Evolutionary conservation across 35 echinoderm and acorn worm species (phyloP).

Genomic region (Ptychodera flava): DNA sequence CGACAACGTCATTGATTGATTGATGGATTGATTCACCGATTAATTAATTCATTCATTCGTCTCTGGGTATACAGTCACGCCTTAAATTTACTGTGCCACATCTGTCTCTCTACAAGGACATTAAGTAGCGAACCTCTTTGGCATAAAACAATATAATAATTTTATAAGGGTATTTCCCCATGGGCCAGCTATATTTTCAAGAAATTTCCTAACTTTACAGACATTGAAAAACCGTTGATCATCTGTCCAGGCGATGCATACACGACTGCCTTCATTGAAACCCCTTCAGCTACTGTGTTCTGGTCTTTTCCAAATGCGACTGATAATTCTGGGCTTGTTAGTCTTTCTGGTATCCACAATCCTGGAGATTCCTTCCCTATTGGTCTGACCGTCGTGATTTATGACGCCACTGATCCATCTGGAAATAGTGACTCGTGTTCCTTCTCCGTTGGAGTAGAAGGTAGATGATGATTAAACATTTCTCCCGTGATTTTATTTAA

Average conservation of each 20-base stretch:
- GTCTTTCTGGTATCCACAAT: neutral
- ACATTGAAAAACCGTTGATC: slow-evolving; percentile 14
- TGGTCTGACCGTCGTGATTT: slow-evolving; percentile 24
- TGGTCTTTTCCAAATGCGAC: neutral
- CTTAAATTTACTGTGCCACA: too few species aligned
- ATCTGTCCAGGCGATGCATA: slow-evolving; percentile 17
- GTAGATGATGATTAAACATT: too few species aligned
- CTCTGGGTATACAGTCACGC: too few species aligned
- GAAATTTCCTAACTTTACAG: slow-evolving; percentile 9
- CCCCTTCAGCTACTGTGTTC: neutral
- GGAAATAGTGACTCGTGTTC: slow-evolving; percentile 30
- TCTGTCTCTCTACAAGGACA: too few species aligned
- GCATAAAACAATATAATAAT: too few species aligned
- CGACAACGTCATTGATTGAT: too few species aligned
- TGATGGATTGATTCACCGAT: too few species aligned
- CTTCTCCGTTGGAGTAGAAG: slow-evolving; percentile 11
- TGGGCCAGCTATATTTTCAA: too few species aligned
- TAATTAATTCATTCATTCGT: too few species aligned
- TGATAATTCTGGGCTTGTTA: neutral
- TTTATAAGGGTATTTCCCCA: too few species aligned
- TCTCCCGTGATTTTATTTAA: too few species aligned
- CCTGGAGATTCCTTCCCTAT: slow-evolving; percentile 38
- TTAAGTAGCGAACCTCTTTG: too few species aligned
- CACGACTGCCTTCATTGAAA: neutral
- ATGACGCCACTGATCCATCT: slow-evolving; percentile 23